Base-by-base conservation (phyloP, 2,113 vertebrate genomes). In the Procapra przewalskii region DNA sequence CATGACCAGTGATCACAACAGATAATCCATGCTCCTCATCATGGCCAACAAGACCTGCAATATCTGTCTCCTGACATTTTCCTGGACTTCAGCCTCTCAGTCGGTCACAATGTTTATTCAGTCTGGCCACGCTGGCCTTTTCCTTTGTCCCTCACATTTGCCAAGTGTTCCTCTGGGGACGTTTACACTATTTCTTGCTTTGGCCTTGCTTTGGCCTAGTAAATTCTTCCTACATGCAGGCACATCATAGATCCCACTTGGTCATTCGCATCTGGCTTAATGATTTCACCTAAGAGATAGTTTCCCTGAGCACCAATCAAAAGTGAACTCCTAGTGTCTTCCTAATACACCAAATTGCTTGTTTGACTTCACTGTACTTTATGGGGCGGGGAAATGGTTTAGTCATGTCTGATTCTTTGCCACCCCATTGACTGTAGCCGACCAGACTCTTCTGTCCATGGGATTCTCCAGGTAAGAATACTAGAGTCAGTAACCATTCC, bases 61-160 rank as follows among this genome's bases (percentile, higher is more conserved):
- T 27, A 40, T 23, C 43, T 23, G 43, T 16, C 17, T 90, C 33
- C 2, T 82, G 5, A 48, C 7, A 33, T 23, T 14, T 21, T 36
- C 11, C 16, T 13, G 7, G 59, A 23, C 0, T 25, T 15, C 8
- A 4, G 33, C 8, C 2, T 33, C 25, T 29, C 4, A 1, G 4
- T 23, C 5, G 29, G 23, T 50, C 11, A 60, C 1, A 6, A 60
- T 67, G 6, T n/a, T 50, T 23, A 60, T 5, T 3, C 0, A 14
- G 2, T 67, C 5, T 4, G 82, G 40, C 6, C 10, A 50, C 0
- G 2, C 15, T 36, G 27, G 8, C 0, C 0, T 59, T 48, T 13
- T 55, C 29, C 29, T 33, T 12, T 55, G 13, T 40, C 21, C 48
- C 33, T 52, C 31, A 25, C 5, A 0, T 67, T 54, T n/a, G 13